Percentiles rank a stretch among this genome's conserved stretches.
These are phyloP conservation scores for Pherbina coryleti DNA, from an alignment of 2,888 invertebrate genomes.

Conservation along the genomic window DNA sequence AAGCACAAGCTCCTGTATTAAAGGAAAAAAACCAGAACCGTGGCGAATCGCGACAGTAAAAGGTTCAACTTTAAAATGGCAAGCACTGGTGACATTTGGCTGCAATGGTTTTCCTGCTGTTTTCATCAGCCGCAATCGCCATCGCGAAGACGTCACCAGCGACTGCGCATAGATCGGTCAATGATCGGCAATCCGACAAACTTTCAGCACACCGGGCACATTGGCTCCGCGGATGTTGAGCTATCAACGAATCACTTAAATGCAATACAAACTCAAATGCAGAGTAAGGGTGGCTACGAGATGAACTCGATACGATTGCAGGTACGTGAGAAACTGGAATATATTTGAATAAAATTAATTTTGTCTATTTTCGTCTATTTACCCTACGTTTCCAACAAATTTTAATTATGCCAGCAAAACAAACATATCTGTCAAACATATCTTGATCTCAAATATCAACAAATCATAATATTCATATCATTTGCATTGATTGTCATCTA, in stretches of 20 bases:
- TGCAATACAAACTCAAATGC: constrained; percentile 94
- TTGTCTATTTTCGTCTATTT: too few species aligned
- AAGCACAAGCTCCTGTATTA: not conserved
- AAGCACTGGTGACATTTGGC: constrained; percentile 85
- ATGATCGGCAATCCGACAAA: constrained; percentile 97
- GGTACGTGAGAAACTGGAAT: constrained; percentile 53
- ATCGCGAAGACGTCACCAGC: constrained; percentile 76
- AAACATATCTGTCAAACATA: too few species aligned
- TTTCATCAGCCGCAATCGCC: constrained; percentile 84
- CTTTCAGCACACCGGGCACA: constrained; percentile 92
- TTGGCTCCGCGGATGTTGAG: constrained; percentile 91
- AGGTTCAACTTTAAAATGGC: constrained; percentile 72
- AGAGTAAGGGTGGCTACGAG: constrained; percentile 95
- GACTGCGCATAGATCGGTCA: constrained; percentile 87
- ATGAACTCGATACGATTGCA: constrained; percentile 71
- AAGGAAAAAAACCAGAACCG: constrained; percentile 22
- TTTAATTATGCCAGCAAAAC: too few species aligned
- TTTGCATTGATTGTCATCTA: too few species aligned
- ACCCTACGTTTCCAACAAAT: too few species aligned
- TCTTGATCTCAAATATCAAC: too few species aligned
- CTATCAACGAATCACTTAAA: constrained; percentile 85
- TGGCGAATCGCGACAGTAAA: constrained; percentile 42
- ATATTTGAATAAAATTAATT: too few species aligned
- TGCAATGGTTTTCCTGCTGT: constrained; percentile 94
- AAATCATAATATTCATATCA: too few species aligned